Evolutionary conservation across 30 jellyfish, hydroid and myxozoan genomes (phyloP).

Genomic region (Chironex yamaguchii): DNA sequence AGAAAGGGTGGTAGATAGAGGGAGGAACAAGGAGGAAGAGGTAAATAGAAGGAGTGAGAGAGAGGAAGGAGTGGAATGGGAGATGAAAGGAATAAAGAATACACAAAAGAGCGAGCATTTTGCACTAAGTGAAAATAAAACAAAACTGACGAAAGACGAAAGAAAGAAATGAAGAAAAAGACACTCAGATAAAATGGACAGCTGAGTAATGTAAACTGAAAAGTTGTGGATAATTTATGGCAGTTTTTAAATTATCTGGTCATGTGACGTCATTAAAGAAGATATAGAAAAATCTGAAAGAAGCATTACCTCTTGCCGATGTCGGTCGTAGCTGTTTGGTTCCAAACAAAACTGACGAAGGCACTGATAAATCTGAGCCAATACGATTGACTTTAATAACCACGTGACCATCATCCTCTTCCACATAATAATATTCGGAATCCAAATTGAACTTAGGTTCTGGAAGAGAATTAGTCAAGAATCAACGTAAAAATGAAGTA

Average conservation of each 20-base stretch:
- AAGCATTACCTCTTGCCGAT: constrained; percentile 91
- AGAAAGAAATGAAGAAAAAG: no score
- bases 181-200: no score
- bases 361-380: constrained; percentile 88
- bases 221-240: no score
- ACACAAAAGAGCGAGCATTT: background rate
- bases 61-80: background rate
- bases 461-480: constrained; percentile 3
- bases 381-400: constrained; percentile 67
- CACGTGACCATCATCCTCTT: constrained; percentile 78
- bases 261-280: no score
- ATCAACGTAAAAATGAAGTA: background rate
- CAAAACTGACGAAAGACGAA: no score
- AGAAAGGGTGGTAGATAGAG: no score
- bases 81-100: background rate
- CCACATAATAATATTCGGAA: constrained; percentile 56
- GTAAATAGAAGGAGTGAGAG: no score
- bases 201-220: no score
- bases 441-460: constrained; percentile 83
- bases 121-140: background rate
- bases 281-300: no score
- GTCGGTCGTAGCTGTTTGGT: constrained; percentile 85
- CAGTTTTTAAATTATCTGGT: no score
- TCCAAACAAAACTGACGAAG: constrained; percentile 79
- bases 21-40: no score